These are phyloP conservation scores for Xiphophorus maculatus DNA, from an alignment of 2,113 vertebrate species.

Conservation along the genomic window DNA sequence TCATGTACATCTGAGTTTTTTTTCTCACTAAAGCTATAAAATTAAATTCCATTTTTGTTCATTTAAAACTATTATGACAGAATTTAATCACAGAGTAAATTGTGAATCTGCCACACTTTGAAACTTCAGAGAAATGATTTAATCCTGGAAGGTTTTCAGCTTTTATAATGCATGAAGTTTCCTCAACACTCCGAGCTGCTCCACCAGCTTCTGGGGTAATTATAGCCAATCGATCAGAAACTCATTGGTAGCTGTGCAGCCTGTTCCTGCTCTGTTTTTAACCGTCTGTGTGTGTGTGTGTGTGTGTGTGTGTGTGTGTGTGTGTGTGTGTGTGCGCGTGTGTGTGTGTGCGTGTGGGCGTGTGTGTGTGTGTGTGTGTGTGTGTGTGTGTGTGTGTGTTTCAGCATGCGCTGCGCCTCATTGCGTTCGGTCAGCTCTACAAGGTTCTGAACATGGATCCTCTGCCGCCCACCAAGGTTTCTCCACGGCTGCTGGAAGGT, in stretches of 20 bases:
- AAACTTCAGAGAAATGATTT: too few species aligned
- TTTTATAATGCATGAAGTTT: slow-evolving; percentile 29
- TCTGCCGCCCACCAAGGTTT: slow-evolving; percentile 58
- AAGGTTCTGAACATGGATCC: slow-evolving; percentile 74
- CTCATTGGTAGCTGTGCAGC: slow-evolving; percentile 11
- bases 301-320: slow-evolving; percentile 9
- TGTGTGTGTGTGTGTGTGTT: slow-evolving; percentile 32
- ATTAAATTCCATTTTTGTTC: too few species aligned
- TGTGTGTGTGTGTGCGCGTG: slow-evolving; percentile 29
- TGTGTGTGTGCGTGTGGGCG: neutral
- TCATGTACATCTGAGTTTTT: too few species aligned
- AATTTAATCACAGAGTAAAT: too few species aligned
- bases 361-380: slow-evolving; percentile 36
- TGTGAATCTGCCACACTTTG: too few species aligned
- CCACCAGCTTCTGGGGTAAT: slow-evolving; percentile 28
- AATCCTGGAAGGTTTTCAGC: neutral
- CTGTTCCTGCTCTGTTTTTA: neutral
- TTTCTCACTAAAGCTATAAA: too few species aligned
- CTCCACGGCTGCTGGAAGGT: slow-evolving; percentile 54
- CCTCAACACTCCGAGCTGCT: neutral
- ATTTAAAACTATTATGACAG: too few species aligned
- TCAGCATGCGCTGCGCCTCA: slow-evolving; percentile 72
- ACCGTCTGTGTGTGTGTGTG: slow-evolving; percentile 25
- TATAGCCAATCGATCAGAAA: slow-evolving; percentile 28
- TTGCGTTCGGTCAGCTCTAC: slow-evolving; percentile 75